These are phyloP conservation scores for Nycticorax nycticorax DNA, from an alignment of 2,113 vertebrate genomes.

Conservation along the genomic window DNA sequence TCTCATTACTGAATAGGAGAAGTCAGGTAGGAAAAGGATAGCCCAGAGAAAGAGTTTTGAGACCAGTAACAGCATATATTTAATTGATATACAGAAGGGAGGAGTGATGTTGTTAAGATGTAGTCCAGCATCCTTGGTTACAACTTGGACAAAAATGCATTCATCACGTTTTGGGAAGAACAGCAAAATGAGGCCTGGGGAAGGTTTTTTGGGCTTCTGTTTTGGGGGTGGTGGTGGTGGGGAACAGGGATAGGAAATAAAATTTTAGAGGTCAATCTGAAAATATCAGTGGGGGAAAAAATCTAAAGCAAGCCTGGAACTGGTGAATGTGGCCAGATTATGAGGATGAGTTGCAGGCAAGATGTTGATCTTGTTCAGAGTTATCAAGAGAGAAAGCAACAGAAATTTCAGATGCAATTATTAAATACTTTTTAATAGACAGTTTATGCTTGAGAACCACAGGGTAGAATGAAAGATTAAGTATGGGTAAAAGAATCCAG, in stretches of 20 bases:
- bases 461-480: neutral
- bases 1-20: neutral
- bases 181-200: neutral
- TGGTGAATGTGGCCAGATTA: neutral
- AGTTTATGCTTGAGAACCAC: neutral
- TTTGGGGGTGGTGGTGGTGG: fast-evolving
- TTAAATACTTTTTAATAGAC: neutral
- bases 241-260: neutral
- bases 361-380: neutral
- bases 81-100: neutral
- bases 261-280: neutral
- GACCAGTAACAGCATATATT: neutral
- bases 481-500: neutral
- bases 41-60: neutral
- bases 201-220: neutral
- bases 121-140: neutral
- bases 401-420: neutral
- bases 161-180: neutral
- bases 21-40: neutral
- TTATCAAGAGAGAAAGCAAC: neutral
- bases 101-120: neutral
- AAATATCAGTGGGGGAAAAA: neutral
- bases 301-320: neutral
- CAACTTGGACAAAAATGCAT: neutral
- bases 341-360: neutral